A percentile compares a stretch with the other conserved stretches of the same genome.
phyloP scores from a whole-genome alignment of 2,888 invertebrate species.

The Ariolimax columbianus region DNA sequence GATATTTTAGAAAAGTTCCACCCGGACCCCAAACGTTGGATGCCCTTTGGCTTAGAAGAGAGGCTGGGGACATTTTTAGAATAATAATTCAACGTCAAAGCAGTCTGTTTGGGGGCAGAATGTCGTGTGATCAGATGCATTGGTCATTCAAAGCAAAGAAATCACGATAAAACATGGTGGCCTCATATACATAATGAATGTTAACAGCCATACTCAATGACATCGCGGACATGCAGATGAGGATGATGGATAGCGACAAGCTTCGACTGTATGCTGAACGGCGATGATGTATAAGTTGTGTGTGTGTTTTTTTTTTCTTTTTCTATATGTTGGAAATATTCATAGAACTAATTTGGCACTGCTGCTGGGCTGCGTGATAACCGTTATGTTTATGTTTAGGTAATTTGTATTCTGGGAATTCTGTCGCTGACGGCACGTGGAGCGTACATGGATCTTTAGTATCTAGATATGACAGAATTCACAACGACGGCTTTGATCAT shows the following conservation, averaged over 20 bases:
- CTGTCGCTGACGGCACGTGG: not conserved
- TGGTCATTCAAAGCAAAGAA: conserved; percentile 46
- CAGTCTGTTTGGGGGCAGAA: conserved; percentile 22
- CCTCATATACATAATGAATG: conserved; percentile 40
- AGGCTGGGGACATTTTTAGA: conserved; percentile 37
- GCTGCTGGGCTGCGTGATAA: not conserved
- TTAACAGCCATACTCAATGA: conserved; percentile 18
- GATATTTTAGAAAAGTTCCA: conserved; percentile 49
- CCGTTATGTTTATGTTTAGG: conserved; percentile 3
- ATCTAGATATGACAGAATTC: not conserved
- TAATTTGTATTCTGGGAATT: not conserved
- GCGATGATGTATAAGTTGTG: not conserved
- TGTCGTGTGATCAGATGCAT: conserved; percentile 32
- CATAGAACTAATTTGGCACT: conserved; percentile 2
- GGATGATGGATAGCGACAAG: not conserved
- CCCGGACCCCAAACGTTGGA: conserved; percentile 26
- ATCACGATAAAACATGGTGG: conserved; percentile 35
- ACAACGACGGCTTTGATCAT: not conserved
- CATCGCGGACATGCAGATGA: not conserved
- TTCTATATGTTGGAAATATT: conserved; percentile 1
- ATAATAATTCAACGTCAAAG: conserved; percentile 40
- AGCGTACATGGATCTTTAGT: not conserved
- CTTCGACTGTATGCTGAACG: conserved; percentile 8
- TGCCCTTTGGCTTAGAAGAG: conserved; percentile 40
- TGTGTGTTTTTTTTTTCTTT: not conserved